Evolutionary conservation across 2,113 vertebrate species (phyloP).

Genomic region (Tupaia tana): DNA sequence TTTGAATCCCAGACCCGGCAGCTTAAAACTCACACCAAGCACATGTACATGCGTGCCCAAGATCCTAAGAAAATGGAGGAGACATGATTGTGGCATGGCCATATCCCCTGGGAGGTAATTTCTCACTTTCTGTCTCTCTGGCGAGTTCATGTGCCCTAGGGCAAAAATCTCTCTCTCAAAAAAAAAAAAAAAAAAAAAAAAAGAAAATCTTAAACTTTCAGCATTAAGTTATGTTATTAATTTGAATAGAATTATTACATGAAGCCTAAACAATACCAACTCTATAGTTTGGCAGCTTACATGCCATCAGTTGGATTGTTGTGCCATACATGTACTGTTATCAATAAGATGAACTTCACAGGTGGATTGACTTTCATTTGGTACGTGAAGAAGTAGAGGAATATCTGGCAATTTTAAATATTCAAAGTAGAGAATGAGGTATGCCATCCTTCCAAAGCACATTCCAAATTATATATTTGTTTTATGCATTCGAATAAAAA

Average conservation of each 20-base stretch:
- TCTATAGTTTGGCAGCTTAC: neutral
- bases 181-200: no score
- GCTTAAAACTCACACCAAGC: no score
- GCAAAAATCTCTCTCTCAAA: no score
- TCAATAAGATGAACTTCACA: neutral
- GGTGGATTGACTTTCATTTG: neutral
- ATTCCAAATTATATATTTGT: neutral
- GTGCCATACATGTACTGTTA: rapidly evolving
- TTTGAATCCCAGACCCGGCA: no score
- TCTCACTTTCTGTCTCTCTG: no score
- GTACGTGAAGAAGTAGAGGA: neutral
- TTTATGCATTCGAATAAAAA: neutral
- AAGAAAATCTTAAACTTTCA: neutral
- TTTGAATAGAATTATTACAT: neutral
- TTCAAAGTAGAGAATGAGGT: neutral
- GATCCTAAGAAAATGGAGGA: no score
- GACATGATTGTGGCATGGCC: no score
- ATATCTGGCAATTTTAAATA: neutral
- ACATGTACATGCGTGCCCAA: no score
- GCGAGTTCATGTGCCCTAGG: no score
- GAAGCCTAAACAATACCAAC: neutral
- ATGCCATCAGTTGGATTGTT: neutral
- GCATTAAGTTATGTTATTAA: neutral
- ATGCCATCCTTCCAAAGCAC: neutral
- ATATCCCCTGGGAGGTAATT: no score